phyloP scores from a whole-genome alignment of 1,140 invertebrate genomes.

The Helicoverpa armigera region DNA sequence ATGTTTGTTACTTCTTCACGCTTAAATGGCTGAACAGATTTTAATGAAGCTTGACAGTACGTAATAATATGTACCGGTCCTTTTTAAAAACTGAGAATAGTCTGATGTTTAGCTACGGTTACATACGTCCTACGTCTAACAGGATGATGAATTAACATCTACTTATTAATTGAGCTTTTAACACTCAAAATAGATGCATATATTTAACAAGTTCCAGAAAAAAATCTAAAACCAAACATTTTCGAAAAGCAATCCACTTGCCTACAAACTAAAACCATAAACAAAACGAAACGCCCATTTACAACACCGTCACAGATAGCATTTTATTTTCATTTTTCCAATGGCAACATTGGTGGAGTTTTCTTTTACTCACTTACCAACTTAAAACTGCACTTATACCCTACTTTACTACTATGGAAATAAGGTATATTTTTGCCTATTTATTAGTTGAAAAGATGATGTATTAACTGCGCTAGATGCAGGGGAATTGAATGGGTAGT shows the following conservation, averaged over 20 bases:
- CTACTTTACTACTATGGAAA: neutral
- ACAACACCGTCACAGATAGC: constrained; percentile 3
- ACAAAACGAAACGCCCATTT: neutral
- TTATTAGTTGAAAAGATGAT: neutral
- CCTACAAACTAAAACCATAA: neutral
- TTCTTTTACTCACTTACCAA: constrained; percentile 30
- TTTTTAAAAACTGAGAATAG: no score
- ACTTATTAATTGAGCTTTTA: no score
- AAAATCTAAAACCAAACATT: neutral
- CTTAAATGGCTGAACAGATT: no score
- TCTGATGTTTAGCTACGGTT: no score
- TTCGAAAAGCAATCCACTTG: neutral
- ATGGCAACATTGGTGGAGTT: constrained; percentile 18
- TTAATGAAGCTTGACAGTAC: no score
- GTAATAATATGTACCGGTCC: no score
- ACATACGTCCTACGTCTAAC: no score
- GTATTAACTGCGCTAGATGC: constrained; percentile 36
- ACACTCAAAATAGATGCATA: no score
- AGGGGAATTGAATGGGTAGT: constrained; percentile 33
- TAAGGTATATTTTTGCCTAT: constrained; percentile 1
- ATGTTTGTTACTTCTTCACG: no score
- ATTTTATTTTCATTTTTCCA: constrained; percentile 41
- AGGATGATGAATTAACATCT: no score
- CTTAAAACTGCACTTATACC: neutral
- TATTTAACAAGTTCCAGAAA: no score